These are phyloP conservation scores for Buphagus erythrorhynchus DNA, from an alignment of 2,797 vertebrate genomes.

Conservation along the genomic window DNA sequence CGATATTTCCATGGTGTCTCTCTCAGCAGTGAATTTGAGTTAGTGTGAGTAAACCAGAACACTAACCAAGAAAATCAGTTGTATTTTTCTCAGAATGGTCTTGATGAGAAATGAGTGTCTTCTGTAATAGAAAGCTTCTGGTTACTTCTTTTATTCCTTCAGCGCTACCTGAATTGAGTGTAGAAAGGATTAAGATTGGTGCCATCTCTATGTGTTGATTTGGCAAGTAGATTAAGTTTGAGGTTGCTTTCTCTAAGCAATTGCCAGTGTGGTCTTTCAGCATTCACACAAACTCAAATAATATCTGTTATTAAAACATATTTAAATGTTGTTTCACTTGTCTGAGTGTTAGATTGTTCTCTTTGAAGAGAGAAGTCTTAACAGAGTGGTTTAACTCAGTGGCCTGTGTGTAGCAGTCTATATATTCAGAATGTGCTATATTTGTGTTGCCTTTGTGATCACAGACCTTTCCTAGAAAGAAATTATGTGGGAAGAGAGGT, in stretches of 20 bases:
- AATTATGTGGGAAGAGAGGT: not conserved
- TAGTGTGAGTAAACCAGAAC: not conserved
- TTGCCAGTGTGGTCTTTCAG: not conserved
- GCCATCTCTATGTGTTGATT: not conserved
- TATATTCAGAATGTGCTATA: not conserved
- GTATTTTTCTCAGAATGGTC: not conserved
- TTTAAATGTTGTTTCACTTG: not conserved
- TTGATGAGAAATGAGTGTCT: not conserved
- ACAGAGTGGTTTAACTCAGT: not conserved
- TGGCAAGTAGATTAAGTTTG: not conserved
- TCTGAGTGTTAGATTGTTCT: not conserved
- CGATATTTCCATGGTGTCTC: not conserved
- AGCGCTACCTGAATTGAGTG: not conserved
- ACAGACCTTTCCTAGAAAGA: not conserved
- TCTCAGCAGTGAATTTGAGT: not conserved
- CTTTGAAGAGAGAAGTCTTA: not conserved
- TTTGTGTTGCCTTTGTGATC: not conserved
- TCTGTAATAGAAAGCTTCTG: not conserved
- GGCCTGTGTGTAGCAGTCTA: not conserved
- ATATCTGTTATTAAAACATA: not conserved
- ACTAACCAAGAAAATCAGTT: not conserved
- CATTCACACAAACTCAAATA: not conserved
- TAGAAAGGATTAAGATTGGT: not conserved
- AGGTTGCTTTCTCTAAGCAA: not conserved
- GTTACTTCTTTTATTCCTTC: not conserved